Base-by-base conservation (phyloP, 2,888 invertebrate species). In the Andrena bicolor region DNA sequence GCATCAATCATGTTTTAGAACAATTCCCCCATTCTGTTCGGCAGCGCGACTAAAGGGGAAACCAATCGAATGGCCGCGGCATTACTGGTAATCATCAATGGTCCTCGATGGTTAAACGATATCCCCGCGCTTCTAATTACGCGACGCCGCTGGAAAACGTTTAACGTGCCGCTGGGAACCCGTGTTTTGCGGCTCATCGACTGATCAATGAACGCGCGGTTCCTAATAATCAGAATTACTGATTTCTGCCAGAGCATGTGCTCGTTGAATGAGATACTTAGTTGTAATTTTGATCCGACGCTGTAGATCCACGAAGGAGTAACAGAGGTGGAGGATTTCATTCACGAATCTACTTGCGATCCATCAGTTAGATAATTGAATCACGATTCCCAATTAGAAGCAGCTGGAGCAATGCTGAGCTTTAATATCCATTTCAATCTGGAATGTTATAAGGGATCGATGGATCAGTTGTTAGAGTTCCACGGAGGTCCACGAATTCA, bases 141-240 rank as follows among this genome's bases (percentile, higher is more conserved):
- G 61, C 61, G 69, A 70, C 76, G 48, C 58, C 63, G 75, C 20
- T 72, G 32, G 80, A 84, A 77, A 86, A 73, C 80, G 73, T 82
- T 76, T 79, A 84, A 77, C 69, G 76, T 53, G 51, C 16, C 58
- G 76, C 68, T 74, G 60, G 64, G 60, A 53, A 35, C 23, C 16
- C 32, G 61, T 56, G 65, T 77, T 80, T 85, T 86, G 76, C 53
- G 20, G 85, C 82, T 77, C 76, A 83, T 85, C 76, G 83, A 87
- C 87, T 87, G 83, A 65, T 23, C 30, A 66, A 80, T 76, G 66
- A 75, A 73, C 69, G 48, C 68, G 30, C 64, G 56, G 60, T 66
- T 64, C 30, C 63, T 60, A 73, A 66, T 77, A 77, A 80, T 70
- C 68, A 58, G 71, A 83, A 85, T 83, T 76, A 80, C 20, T 20